These are phyloP conservation scores for Melitaea athalia DNA, from an alignment of 2,888 invertebrate species.

Conservation along the genomic window DNA sequence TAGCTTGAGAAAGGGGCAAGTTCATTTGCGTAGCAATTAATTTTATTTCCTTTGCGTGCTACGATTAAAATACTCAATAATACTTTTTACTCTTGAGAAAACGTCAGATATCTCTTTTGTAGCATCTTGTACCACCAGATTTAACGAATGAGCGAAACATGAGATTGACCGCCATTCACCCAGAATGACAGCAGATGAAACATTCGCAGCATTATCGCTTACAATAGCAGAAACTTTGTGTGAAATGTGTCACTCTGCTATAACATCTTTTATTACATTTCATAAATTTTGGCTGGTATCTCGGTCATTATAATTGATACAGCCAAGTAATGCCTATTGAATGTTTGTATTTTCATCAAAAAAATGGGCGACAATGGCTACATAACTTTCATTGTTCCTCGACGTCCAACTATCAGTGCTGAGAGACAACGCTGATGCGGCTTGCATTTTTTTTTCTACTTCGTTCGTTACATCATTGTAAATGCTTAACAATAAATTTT, in stretches of 20 bases:
- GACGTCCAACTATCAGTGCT: slow-evolving; percentile 31
- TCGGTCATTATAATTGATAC: slow-evolving; percentile 14
- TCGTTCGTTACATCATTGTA: not conserved
- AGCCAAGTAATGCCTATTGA: slow-evolving; percentile 8
- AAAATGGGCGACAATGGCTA: slow-evolving; percentile 34
- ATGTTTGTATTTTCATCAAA: not conserved
- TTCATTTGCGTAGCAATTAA: slow-evolving; percentile 16
- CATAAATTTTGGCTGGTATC: slow-evolving; percentile 14
- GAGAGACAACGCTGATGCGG: no score
- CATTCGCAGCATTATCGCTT: slow-evolving; percentile 10
- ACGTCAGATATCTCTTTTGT: slow-evolving; percentile 33
- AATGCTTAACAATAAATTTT: slow-evolving; percentile 9
- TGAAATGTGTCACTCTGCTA: slow-evolving; percentile 9
- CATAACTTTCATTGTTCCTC: slow-evolving; percentile 29
- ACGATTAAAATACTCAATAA: slow-evolving; percentile 17
- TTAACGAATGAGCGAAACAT: slow-evolving; percentile 13
- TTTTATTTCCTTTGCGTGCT: slow-evolving; percentile 13
- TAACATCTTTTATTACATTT: slow-evolving; percentile 1
- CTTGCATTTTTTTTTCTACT: slow-evolving; percentile 7
- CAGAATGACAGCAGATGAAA: not conserved
- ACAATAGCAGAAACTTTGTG: slow-evolving; percentile 3
- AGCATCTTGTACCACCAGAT: not conserved
- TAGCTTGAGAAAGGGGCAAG: slow-evolving; percentile 11
- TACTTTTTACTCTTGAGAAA: slow-evolving; percentile 13
- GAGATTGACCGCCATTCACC: slow-evolving; percentile 8